These are phyloP conservation scores for Ammodytes dubius DNA, from an alignment of 2,113 vertebrate species.

Conservation along the genomic window DNA sequence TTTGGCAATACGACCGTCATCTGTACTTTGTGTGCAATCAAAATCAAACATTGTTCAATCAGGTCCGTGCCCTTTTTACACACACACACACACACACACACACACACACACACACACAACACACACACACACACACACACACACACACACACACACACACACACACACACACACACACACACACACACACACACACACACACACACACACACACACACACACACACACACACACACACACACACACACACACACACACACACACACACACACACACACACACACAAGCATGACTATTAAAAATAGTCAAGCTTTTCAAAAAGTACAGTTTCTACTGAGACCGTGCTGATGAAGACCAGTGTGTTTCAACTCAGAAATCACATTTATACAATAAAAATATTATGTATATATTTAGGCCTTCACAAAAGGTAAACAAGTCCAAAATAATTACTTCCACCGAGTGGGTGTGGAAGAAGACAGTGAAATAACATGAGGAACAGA, in stretches of 20 bases:
- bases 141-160: not conserved
- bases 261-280: not conserved
- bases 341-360: not conserved
- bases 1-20: not conserved
- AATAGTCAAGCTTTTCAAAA: too few relatives aligned
- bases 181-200: not conserved
- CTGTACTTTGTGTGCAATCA: slow-evolving; percentile 3
- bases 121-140: not conserved
- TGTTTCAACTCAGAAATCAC: not conserved
- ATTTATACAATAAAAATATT: not conserved
- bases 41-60: slow-evolving; percentile 13
- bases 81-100: not conserved
- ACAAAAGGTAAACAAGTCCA: not conserved
- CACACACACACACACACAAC: not conserved
- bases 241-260: not conserved
- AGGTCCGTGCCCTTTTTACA: not conserved
- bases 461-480: not conserved
- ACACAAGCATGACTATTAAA: too few relatives aligned
- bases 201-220: not conserved
- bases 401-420: not conserved
- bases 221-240: not conserved
- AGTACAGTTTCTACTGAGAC: not conserved
- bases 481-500: too few relatives aligned
- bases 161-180: not conserved
- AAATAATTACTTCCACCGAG: not conserved